Base-by-base conservation (phyloP, 2,888 invertebrate species). In the Diploptera punctata region DNA sequence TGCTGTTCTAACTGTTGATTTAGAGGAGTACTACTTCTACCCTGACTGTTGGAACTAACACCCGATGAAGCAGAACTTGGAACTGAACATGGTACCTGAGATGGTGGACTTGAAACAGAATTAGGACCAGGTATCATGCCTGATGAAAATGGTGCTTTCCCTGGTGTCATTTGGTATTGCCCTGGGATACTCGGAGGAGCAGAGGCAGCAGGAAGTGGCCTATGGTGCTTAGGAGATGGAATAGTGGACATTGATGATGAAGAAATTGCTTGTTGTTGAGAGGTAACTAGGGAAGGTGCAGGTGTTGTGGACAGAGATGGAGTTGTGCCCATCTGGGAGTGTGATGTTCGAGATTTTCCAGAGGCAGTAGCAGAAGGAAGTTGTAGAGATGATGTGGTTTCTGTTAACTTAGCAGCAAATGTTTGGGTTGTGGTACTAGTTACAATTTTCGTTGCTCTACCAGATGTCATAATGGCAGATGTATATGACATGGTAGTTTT, bases 391-490 rank as follows among this genome's bases (percentile, higher is more conserved):
- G 81, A 80, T 77, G 84, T 83, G 78, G 84, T 82, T 83, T 89
- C 88, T 9, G 90, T 89, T 71, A 92, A 85, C 82, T 92, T 92
- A 71, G 91, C 91, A 19, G 92, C 92, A 83, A 92, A 92, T 1
- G 91, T 90, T 83, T 89, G 89, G 62, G 87, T 86, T n/a, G 89
- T 86, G 69, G 87, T 85, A 77, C 87, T 86, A 71, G 87, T 74
- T 16, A 75, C 75, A 18, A 83, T 80, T 76, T 83, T 81, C 44
- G 81, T 80, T 47, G 82, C 79, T 75, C 84, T 82, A 47, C 86
- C 85, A 21, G 86, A 83, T 29, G 87, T 86, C 84, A 86, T 86
- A 74, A 87, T 86, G 47, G 86, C 86, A 74, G 85, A 85, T 9
- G 87, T 86, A 77, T 87, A 87, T 0, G 87, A 86, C 84, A 87